Evolutionary conservation across 2,797 vertebrate species (phyloP).

Genomic region (Poeciliopsis paucimaculata): DNA sequence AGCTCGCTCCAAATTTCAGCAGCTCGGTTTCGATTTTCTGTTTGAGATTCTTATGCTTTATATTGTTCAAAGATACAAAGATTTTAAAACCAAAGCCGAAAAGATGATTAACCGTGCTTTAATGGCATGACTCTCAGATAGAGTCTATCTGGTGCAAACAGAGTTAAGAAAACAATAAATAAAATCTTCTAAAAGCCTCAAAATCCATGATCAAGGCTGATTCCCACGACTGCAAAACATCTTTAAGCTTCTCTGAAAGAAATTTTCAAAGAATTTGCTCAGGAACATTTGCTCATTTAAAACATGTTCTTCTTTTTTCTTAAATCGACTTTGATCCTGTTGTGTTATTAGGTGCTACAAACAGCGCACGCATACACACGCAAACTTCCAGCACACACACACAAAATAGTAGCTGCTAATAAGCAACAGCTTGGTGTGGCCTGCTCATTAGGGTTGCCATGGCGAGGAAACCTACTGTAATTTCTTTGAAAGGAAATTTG

Average conservation of each 20-base stretch:
- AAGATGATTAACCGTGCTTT: not conserved
- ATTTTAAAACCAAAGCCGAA: not conserved
- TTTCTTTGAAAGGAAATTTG: not conserved
- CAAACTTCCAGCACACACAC: not conserved
- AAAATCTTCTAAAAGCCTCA: not conserved
- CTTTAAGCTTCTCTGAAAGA: not conserved
- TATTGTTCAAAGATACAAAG: not conserved
- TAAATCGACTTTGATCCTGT: not conserved
- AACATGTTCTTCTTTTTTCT: not conserved
- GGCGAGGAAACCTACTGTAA: not conserved
- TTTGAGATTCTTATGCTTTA: not conserved
- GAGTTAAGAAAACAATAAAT: not conserved
- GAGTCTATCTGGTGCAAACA: not conserved
- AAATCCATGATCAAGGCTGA: not conserved
- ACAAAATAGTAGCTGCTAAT: conserved; percentile 2
- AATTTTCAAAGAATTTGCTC: not conserved
- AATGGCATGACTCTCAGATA: no score
- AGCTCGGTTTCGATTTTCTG: not conserved
- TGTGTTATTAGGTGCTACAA: not conserved
- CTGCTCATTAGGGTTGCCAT: not conserved
- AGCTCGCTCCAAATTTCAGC: no score
- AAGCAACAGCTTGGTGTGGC: not conserved
- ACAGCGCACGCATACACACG: not conserved
- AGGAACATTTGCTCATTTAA: not conserved
- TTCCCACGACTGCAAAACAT: not conserved